phyloP scores from a whole-genome alignment of 2,888 invertebrate species.

The Ectropis crepuscularia region DNA sequence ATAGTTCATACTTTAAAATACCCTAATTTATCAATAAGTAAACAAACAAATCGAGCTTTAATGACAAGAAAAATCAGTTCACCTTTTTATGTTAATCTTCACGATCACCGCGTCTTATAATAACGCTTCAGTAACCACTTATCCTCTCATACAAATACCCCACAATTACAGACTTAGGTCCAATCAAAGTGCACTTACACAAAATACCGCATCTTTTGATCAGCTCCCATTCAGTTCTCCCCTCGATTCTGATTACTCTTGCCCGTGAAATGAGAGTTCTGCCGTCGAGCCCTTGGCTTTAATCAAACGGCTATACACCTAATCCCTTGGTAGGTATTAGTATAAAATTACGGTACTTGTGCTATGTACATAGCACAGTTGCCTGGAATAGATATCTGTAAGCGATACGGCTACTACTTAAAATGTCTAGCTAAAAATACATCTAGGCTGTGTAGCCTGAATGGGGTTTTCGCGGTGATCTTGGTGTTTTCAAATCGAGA shows the following conservation, averaged over 20 bases:
- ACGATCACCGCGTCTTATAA: too few relatives aligned
- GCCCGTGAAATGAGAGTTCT: slow-evolving; percentile 36
- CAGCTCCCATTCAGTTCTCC: slow-evolving; percentile 34
- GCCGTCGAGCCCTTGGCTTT: slow-evolving; percentile 32
- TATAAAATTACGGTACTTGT: neutral
- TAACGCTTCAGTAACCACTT: neutral
- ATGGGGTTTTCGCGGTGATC: too few relatives aligned
- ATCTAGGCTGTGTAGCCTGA: too few relatives aligned
- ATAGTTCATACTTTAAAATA: too few relatives aligned
- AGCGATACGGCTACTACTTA: too few relatives aligned
- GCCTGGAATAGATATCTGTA: too few relatives aligned
- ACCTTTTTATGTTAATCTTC: too few relatives aligned
- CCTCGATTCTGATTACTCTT: slow-evolving; percentile 33
- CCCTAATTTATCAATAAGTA: too few relatives aligned
- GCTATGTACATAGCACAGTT: too few relatives aligned
- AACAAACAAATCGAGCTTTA: too few relatives aligned
- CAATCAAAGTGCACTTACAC: slow-evolving; percentile 24
- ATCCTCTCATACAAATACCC: slow-evolving; percentile 13
- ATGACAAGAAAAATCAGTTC: too few relatives aligned
- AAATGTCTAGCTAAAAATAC: neutral
- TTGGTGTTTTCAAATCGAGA: too few relatives aligned
- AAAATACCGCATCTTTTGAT: slow-evolving; percentile 39
- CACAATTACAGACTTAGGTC: slow-evolving; percentile 16
- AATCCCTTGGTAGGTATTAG: slow-evolving; percentile 21
- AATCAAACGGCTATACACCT: slow-evolving; percentile 35